phyloP scores from a whole-genome alignment of 2,888 invertebrate genomes.

The Vannuccia rotundouncinata region DNA sequence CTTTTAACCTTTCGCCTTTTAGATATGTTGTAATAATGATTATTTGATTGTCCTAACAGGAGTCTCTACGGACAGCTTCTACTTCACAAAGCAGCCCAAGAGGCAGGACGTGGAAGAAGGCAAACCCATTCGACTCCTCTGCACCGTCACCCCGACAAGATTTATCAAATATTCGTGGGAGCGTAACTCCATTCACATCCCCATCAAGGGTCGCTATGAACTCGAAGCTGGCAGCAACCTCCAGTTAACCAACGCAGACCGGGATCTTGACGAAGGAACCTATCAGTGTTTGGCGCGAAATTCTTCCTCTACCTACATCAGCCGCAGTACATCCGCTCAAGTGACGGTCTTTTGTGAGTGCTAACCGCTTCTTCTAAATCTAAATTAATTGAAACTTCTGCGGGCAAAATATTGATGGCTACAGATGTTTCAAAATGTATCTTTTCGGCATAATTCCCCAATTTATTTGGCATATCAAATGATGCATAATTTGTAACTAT shows the following conservation, averaged over 20 bases:
- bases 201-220: background rate
- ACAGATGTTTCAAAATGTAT: too few species aligned
- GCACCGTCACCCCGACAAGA: background rate
- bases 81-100: conserved; percentile 5
- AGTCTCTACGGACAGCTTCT: background rate
- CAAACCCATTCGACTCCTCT: conserved; percentile 4
- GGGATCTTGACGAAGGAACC: background rate
- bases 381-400: background rate
- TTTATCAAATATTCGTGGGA: background rate
- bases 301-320: background rate
- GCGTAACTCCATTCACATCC: background rate
- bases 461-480: too few species aligned
- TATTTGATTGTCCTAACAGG: too few species aligned
- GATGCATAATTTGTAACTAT: too few species aligned
- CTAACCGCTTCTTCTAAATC: background rate
- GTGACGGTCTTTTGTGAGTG: background rate
- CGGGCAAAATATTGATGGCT: too few species aligned
- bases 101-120: background rate
- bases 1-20: too few species aligned
- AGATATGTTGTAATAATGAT: too few species aligned
- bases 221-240: background rate
- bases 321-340: background rate
- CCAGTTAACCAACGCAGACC: background rate
- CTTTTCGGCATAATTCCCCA: too few species aligned
- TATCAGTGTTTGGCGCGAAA: background rate